A percentile compares a stretch with the other conserved stretches of the same genome.
Conservation (phyloP, 2,888 invertebrate genomes). For the Fabriciana adippe region DNA sequence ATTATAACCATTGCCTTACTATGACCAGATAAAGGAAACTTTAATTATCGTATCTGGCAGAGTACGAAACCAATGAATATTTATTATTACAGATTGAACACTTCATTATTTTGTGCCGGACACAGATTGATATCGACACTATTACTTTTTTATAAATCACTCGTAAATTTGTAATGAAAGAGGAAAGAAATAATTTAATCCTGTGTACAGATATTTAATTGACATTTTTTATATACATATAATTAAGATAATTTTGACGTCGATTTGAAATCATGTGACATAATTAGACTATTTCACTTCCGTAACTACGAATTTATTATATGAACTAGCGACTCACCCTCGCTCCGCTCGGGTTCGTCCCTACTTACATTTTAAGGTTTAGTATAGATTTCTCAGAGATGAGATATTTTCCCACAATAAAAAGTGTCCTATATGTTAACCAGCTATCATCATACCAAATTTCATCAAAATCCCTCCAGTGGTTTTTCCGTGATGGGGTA, state of each 20-base stretch:
- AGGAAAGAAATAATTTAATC: constrained; percentile 18
- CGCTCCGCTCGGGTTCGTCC: too few relatives aligned
- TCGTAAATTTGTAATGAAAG: constrained; percentile 13
- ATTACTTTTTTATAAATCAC: constrained; percentile 13
- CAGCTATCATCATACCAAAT: too few relatives aligned
- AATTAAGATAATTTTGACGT: constrained; percentile 17
- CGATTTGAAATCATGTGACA: constrained; percentile 15
- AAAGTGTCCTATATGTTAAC: too few relatives aligned
- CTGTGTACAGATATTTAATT: constrained; percentile 13
- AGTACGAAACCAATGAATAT: constrained; percentile 25
- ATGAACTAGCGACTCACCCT: too few relatives aligned
- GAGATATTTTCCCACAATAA: too few relatives aligned
- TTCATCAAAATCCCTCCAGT: too few relatives aligned
- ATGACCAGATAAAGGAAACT: constrained; percentile 17
- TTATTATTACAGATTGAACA: constrained; percentile 17
- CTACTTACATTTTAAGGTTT: too few relatives aligned
- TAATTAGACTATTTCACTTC: constrained; percentile 14
- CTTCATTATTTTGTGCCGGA: constrained; percentile 19
- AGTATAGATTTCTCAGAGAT: too few relatives aligned
- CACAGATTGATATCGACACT: constrained; percentile 9
- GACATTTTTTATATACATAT: constrained; percentile 8
- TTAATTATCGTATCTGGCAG: constrained; percentile 22
- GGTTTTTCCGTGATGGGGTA: too few relatives aligned
- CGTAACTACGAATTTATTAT: constrained; percentile 6
- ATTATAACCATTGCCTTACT: constrained; percentile 25